phyloP scores from a whole-genome alignment of 2,797 vertebrate species.

The Scyliorhinus canicula region DNA sequence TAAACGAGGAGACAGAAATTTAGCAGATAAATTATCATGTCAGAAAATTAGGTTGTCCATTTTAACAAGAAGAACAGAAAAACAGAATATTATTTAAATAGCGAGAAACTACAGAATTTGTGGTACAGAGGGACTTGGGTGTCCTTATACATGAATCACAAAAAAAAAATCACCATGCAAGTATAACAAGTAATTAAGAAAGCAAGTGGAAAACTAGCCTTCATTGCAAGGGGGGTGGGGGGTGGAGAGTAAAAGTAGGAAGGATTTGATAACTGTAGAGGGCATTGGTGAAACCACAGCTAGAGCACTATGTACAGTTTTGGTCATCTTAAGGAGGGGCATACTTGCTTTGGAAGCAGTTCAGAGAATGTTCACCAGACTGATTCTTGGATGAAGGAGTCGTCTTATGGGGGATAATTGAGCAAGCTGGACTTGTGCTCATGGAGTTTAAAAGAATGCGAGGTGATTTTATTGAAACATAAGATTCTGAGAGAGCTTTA shows the following conservation, averaged over 20 bases:
- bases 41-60: too few species aligned
- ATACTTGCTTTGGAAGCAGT: background rate
- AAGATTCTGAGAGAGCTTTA: too few species aligned
- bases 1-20: background rate
- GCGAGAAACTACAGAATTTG: background rate
- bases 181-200: background rate
- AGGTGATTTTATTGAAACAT: too few species aligned
- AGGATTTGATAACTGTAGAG: background rate
- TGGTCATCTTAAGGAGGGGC: background rate
- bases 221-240: background rate
- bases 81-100: background rate
- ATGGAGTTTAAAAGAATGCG: too few species aligned
- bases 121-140: background rate
- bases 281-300: background rate
- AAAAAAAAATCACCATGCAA: background rate
- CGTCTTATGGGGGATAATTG: background rate
- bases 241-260: background rate
- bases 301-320: background rate
- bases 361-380: background rate
- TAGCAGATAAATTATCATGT: background rate
- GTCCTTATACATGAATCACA: background rate
- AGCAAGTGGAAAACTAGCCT: background rate
- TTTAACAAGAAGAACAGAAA: too few species aligned
- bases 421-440: too few species aligned
- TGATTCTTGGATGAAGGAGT: background rate